Conservation (phyloP, 2,113 vertebrate species). For the Lutjanus erythropterus region DNA sequence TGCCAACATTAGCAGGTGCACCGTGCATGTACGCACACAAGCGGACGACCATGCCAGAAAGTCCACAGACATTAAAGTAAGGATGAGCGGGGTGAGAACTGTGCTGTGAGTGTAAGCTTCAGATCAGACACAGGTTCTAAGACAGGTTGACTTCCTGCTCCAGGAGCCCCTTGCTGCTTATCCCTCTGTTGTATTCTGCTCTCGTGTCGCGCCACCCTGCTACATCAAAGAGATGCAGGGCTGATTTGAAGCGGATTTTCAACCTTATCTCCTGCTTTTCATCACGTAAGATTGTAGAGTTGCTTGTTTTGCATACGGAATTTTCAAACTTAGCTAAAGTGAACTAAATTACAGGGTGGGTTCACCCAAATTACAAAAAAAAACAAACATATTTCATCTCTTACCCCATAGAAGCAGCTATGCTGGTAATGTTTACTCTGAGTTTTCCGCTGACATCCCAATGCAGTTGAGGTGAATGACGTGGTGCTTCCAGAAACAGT, state of each 20-base stretch:
- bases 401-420: background rate
- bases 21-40: background rate
- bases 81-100: background rate
- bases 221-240: constrained; percentile 32
- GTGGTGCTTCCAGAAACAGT: too few relatives aligned
- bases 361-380: background rate
- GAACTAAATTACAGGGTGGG: constrained; percentile 3
- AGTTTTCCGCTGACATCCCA: background rate
- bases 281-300: background rate
- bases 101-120: constrained; percentile 9
- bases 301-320: constrained; percentile 23
- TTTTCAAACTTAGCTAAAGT: background rate
- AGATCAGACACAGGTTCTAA: constrained; percentile 31
- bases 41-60: background rate
- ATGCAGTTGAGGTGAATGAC: background rate
- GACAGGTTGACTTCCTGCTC: constrained; percentile 34
- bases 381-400: background rate
- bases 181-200: constrained; percentile 48
- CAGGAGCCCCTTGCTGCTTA: constrained; percentile 23
- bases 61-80: background rate
- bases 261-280: constrained; percentile 4
- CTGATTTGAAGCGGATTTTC: constrained; percentile 19
- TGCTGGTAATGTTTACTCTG: background rate
- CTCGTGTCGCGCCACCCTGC: background rate
- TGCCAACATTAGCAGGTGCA: constrained; percentile 4